These are phyloP conservation scores for Eurypyga helias DNA, from an alignment of 2,113 vertebrate species.

Conservation along the genomic window DNA sequence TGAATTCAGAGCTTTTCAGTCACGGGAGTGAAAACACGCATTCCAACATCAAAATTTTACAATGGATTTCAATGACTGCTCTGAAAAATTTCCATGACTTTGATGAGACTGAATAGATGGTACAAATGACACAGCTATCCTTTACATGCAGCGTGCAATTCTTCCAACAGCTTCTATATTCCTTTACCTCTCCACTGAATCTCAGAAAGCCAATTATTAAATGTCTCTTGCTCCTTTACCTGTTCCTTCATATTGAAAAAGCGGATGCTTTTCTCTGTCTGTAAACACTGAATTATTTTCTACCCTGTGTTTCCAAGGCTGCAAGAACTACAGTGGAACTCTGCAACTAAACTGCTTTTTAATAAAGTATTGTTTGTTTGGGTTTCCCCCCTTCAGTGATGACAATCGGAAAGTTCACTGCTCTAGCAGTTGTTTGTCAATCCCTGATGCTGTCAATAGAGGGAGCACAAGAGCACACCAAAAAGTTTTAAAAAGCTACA, in stretches of 20 bases:
- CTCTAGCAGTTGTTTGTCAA: neutral
- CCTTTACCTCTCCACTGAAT: neutral
- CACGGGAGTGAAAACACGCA: neutral
- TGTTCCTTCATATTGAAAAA: neutral
- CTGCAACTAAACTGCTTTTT: neutral
- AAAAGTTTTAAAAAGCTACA: neutral
- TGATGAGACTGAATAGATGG: rapidly evolving
- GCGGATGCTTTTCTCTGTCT: neutral
- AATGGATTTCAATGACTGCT: neutral
- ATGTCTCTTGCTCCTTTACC: neutral
- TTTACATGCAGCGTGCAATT: rapidly evolving
- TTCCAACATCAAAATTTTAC: neutral
- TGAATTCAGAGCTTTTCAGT: neutral
- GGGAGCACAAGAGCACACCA: slow-evolving; percentile 57
- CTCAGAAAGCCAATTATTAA: neutral
- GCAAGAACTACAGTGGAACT: neutral
- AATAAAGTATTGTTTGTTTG: too few species aligned
- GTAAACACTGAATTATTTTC: rapidly evolving
- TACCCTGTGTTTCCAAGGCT: neutral
- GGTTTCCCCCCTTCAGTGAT: neutral
- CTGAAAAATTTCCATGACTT: neutral
- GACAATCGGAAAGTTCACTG: neutral
- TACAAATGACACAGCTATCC: neutral
- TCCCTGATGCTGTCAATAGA: slow-evolving; percentile 44
- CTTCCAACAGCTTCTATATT: neutral